A percentile compares a stretch with the other conserved stretches of the same genome.
These are phyloP conservation scores for Catostylus mosaicus DNA, from an alignment of 30 jellyfish, hydroid and myxozoan species.

Conservation along the genomic window DNA sequence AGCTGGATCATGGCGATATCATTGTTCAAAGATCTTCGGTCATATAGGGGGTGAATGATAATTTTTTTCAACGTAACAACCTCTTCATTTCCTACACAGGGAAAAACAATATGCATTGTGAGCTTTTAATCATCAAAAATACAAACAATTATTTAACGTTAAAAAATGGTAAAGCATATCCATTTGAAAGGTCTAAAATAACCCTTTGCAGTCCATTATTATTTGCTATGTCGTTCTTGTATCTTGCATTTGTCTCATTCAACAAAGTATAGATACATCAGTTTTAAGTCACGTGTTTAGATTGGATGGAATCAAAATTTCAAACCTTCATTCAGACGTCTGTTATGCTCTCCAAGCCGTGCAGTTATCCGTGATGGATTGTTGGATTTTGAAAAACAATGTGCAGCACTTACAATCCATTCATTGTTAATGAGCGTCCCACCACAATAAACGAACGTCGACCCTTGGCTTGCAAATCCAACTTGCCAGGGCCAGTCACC, in stretches of 20 bases:
- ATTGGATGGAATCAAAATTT: not conserved
- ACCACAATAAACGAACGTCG: constrained; percentile 57
- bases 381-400: constrained; percentile 6
- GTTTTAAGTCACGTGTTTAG: not conserved
- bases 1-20: constrained; percentile 56
- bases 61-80: not conserved
- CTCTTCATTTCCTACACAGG: constrained; percentile 1
- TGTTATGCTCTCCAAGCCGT: constrained; percentile 58
- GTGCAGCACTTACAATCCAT: constrained; percentile 70
- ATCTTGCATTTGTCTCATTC: no score
- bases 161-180: no score
- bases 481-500: constrained; percentile 82
- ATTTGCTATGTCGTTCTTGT: not conserved
- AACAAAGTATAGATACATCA: not conserved
- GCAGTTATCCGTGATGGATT: constrained; percentile 43
- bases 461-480: constrained; percentile 47
- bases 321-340: constrained; percentile 46
- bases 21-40: constrained; percentile 10
- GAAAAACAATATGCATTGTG: no score
- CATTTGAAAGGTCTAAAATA: no score
- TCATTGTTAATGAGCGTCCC: constrained; percentile 50
- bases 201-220: not conserved
- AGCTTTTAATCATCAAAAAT: no score
- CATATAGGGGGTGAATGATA: constrained; percentile 34
- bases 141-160: no score